Evolutionary conservation across 2,888 invertebrate species (phyloP).

Genomic region (Lasioglossum villosulum): DNA sequence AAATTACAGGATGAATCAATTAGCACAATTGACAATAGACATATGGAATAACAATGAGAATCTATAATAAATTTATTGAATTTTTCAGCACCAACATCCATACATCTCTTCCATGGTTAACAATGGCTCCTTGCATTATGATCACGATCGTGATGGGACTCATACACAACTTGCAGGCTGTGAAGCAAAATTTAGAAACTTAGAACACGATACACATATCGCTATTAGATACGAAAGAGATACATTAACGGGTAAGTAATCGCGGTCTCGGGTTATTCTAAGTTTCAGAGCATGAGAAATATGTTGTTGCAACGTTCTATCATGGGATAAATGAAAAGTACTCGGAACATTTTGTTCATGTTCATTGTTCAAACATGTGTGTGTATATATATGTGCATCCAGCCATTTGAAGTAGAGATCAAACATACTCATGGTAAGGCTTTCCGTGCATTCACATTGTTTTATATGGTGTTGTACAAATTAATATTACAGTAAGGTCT

Average conservation of each 20-base stretch:
- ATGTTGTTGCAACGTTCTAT: constrained; percentile 8
- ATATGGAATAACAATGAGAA: background rate
- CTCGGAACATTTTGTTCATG: background rate
- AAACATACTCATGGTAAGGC: constrained; percentile 20
- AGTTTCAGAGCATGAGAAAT: constrained; percentile 19
- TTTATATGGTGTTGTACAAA: constrained; percentile 48
- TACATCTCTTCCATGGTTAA: constrained; percentile 99
- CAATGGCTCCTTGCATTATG: constrained; percentile 97
- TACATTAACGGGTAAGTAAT: constrained; percentile 90
- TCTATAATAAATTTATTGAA: background rate
- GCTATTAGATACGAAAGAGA: constrained; percentile 97
- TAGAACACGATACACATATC: constrained; percentile 95
- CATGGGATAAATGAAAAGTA: background rate
- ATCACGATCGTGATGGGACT: constrained; percentile 99
- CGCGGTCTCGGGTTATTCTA: background rate
- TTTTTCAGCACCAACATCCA: constrained; percentile 96
- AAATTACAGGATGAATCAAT: background rate
- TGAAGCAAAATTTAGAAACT: constrained; percentile 97
- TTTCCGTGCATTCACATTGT: constrained; percentile 27
- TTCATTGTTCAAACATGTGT: constrained; percentile 9
- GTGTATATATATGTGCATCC: background rate
- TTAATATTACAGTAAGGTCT: constrained; percentile 59
- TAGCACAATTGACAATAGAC: background rate
- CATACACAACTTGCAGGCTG: constrained; percentile 99
- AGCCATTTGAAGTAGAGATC: constrained; percentile 14